Percentiles rank a stretch among this genome's conserved stretches.
Conservation (phyloP, 2,797 vertebrate genomes). For the Peromyscus nudipes region DNA sequence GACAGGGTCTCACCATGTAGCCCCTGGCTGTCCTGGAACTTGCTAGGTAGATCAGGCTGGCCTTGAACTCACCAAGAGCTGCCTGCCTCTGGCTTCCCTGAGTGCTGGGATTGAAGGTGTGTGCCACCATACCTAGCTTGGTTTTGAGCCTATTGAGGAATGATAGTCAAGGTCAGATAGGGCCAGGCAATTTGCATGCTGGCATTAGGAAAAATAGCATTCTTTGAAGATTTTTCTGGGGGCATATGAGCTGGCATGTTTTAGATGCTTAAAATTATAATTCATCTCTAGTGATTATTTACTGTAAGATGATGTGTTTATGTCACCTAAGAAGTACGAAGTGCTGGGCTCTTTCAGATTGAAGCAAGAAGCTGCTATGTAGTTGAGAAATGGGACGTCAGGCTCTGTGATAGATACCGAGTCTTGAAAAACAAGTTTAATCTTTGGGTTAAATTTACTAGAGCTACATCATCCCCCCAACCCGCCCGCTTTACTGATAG, state of each 20-base stretch:
- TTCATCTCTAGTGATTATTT: constrained; percentile 22
- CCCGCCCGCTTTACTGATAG: neutral
- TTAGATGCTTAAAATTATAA: constrained; percentile 25
- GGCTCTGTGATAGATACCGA: neutral
- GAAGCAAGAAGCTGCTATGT: neutral
- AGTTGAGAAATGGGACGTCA: neutral
- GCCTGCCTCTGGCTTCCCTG: neutral
- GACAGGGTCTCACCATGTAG: neutral
- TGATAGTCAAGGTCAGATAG: neutral
- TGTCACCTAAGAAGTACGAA: neutral
- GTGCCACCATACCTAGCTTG: neutral
- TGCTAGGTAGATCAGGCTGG: neutral
- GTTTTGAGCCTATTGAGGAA: neutral
- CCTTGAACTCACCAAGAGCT: neutral
- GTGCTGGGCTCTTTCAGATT: neutral
- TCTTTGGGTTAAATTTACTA: constrained; percentile 7
- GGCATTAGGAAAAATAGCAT: neutral
- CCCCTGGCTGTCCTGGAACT: neutral
- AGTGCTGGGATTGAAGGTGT: neutral
- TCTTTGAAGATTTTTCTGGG: constrained; percentile 37
- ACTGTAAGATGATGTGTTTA: neutral
- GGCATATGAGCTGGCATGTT: neutral
- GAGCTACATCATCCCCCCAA: neutral
- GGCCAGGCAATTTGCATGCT: neutral
- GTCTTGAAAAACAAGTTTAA: neutral